Base-by-base conservation (phyloP, 2,888 invertebrate species). In the Frankliniella fusca region DNA sequence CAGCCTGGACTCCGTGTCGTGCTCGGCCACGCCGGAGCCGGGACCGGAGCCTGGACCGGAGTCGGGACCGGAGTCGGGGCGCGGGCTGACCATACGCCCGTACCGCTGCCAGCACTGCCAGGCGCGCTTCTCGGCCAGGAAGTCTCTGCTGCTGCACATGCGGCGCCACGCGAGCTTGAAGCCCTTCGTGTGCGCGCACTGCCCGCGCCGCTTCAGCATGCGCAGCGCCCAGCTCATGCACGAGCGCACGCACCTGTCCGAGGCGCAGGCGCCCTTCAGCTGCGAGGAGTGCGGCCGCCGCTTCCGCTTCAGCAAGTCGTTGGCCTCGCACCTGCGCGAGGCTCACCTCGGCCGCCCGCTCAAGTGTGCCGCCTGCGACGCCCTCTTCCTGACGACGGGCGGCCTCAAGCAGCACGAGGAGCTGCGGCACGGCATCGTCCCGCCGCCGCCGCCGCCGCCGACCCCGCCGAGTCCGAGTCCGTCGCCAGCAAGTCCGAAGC, bases 271-370 rank as follows among this genome's bases (percentile, higher is more conserved):
- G 23, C 70, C n/a, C 23, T 23, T 70, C 23, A 11, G 11, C 23
- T 70, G 70, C 70, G 70, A 70, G 70, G 23, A 11, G 23, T 70
- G 70, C 70, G 70, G 70, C 23, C 23, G 70, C 70, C 70, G 70
- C 70, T 70, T 70, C 70, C 70, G 70, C 70, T 23, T 70, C 23
- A 11, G 11, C 23, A 70, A 70, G 70, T 1, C 70, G 23, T 23
- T 70, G 70, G 20, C 70, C 23, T 10, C 70, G 9, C 70, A 70
- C 70, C n/a, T 70, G 70, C 70, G 70, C 70, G 70, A 70, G 9
- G 23, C 11, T 7, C 70, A 70, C 70, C 23, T 20, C 23, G 70
- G 23, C 23, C 70, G 70, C 23, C n/a, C 23, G 70, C 70, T 70
- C 23, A 70, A 70, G 70, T 70, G 70, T 23, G 23, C 23, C 23